Conservation (phyloP, 2,797 vertebrate genomes). For the Tauraco hartlaubi region DNA sequence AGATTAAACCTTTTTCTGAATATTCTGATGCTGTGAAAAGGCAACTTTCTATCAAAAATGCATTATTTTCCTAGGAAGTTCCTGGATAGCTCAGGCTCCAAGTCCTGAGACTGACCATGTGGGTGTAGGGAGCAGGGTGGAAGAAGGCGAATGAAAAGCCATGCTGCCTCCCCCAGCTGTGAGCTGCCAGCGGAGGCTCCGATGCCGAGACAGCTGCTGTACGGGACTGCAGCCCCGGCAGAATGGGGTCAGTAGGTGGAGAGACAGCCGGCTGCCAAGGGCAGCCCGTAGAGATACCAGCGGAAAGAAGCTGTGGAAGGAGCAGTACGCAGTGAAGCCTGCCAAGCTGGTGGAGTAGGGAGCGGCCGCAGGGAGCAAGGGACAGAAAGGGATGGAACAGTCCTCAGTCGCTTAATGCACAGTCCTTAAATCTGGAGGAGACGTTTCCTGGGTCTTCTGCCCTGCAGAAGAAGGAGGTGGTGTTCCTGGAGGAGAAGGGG, state of each 20-base stretch:
- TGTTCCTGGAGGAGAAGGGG: background rate
- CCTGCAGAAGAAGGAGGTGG: background rate
- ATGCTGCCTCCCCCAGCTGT: background rate
- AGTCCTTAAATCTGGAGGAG: background rate
- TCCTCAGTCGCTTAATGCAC: background rate
- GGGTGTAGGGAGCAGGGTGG: background rate
- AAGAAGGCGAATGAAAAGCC: background rate
- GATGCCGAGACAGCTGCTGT: accelerated
- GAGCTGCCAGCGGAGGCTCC: background rate
- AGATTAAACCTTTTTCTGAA: background rate
- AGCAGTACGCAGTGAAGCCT: background rate
- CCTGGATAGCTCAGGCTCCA: background rate
- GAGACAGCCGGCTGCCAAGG: background rate
- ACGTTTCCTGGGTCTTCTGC: background rate
- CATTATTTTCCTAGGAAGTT: background rate
- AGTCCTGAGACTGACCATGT: background rate
- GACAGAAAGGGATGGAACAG: background rate
- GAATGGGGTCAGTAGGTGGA: background rate
- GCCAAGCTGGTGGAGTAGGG: background rate
- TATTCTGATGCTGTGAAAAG: background rate
- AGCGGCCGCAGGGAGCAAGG: background rate
- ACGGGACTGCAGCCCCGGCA: background rate
- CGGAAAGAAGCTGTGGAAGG: background rate
- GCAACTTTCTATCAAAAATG: background rate
- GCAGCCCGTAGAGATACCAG: background rate